Percentiles rank a stretch among this genome's conserved stretches.
Evolutionary conservation across 2,888 invertebrate genomes (phyloP).

Genomic region (Pseudoips prasinana): DNA sequence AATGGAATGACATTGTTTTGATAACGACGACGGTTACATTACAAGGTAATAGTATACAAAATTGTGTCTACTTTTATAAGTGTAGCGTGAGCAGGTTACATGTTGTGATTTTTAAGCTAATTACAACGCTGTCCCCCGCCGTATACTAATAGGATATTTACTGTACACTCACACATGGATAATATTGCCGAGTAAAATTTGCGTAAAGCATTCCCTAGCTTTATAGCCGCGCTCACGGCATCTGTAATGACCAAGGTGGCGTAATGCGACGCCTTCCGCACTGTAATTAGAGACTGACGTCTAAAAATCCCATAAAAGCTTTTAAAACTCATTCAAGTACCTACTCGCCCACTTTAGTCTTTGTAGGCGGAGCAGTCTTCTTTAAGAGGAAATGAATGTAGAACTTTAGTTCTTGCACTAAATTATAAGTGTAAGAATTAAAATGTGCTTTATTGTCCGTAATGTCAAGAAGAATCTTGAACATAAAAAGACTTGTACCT

Average conservation of each 20-base stretch:
- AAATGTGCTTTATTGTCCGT: too few relatives aligned
- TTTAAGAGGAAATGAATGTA: slow-evolving; percentile 13
- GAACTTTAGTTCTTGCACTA: slow-evolving; percentile 7
- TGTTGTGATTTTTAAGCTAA: slow-evolving; percentile 25
- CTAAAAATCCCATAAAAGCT: slow-evolving; percentile 57
- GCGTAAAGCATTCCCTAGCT: slow-evolving; percentile 67
- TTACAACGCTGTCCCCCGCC: slow-evolving; percentile 9
- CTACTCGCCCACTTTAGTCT: slow-evolving; percentile 22
- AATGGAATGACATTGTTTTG: too few relatives aligned
- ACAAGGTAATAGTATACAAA: too few relatives aligned
- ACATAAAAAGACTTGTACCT: too few relatives aligned
- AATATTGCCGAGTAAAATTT: slow-evolving; percentile 48
- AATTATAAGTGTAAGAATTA: too few relatives aligned
- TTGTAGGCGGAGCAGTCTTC: slow-evolving; percentile 23
- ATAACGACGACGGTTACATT: too few relatives aligned
- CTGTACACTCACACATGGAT: slow-evolving; percentile 6
- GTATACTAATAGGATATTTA: slow-evolving; percentile 13
- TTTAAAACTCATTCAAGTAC: slow-evolving; percentile 54
- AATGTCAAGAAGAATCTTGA: too few relatives aligned
- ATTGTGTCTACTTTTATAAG: too few relatives aligned
- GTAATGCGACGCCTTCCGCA: slow-evolving; percentile 65
- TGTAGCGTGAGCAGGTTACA: slow-evolving; percentile 14
- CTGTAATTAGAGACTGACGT: slow-evolving; percentile 65
- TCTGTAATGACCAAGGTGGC: slow-evolving; percentile 69
- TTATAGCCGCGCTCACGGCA: slow-evolving; percentile 72